Evolutionary conservation across 2,797 vertebrate genomes (phyloP), one percentile per base, ranked within the genome.

Genomic region (Lepidocolaptes lacrymiger): DNA sequence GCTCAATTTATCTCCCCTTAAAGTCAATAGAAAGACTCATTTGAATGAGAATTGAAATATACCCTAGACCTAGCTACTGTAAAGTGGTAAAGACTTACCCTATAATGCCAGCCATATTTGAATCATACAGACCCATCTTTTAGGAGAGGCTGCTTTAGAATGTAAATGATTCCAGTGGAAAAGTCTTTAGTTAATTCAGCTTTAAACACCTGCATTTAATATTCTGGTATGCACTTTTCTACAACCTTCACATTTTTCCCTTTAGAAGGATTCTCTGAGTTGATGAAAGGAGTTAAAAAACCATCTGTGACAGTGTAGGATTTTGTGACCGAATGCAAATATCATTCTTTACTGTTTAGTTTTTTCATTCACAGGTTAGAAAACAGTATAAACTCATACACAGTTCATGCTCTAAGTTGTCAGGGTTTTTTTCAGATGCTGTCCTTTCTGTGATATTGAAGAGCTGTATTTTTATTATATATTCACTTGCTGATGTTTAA

Each of bases 231-330:
- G 81, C 20, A 19, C 54, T 86, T 76, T 91, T 91, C 91, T 85
- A 89, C 52, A 73, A 67, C 58, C 59, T 68, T 76, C 59, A 30
- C 63, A 80, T 95, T 89, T 95, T 95, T 72, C 68, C 39, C 39
- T 72, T 59, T 79, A 83, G 68, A 83, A 93, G 56, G 63, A 76
- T 46, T 80, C 74, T 87, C 68, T 76, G 74, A 89, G 49, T 72
- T 87, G 59, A 80, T 82, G 68, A 59, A 68, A 89, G 62, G 44
- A 87, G 63, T 87, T 93, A 91, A 89, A 86, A 91, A 80, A 84
- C 39, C 30, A 71, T 64, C 55, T 71, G 54, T 72, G 74, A 51
- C 55, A 55, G 69, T 87, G 28, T 91, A 87, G 49, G 55, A 64
- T 89, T 95, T 91, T 81, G 75, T 30, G 26, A 44, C 54, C 79